A percentile compares a stretch with the other conserved stretches of the same genome.
Conservation (phyloP, 1,140 invertebrate species). For the Lucilia cuprina region DNA sequence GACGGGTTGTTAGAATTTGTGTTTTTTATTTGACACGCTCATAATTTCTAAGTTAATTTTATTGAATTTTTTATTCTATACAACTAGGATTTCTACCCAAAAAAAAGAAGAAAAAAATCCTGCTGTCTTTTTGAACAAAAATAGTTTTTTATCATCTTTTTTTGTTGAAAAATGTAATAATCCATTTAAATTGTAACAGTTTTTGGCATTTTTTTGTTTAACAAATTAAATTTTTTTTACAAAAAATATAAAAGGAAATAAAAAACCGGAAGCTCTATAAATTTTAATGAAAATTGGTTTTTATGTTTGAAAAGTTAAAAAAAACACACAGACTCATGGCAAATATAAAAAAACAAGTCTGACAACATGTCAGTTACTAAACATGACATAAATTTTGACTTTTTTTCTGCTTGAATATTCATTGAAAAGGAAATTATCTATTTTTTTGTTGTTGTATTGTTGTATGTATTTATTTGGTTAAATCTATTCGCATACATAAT, state of each 20-base stretch:
- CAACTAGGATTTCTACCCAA: neutral
- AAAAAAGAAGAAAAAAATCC: neutral
- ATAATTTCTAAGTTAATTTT: slow-evolving; percentile 34
- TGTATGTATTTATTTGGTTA: neutral
- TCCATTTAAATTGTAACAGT: slow-evolving; percentile 31
- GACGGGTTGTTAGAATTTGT: slow-evolving; percentile 23
- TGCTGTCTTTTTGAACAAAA: slow-evolving; percentile 1
- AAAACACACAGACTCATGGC: too few relatives aligned
- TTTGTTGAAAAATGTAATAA: neutral
- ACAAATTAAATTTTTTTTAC: slow-evolving; percentile 21
- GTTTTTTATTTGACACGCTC: slow-evolving; percentile 33
- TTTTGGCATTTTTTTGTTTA: neutral
- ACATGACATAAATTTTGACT: neutral
- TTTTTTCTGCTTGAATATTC: neutral
- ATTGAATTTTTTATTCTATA: slow-evolving; percentile 21
- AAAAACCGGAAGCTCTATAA: slow-evolving; percentile 29
- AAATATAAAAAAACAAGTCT: neutral
- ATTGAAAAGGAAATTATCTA: slow-evolving; percentile 20
- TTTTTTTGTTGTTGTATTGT: neutral
- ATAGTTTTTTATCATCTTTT: slow-evolving; percentile 23
- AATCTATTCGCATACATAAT: neutral
- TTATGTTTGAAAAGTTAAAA: neutral
- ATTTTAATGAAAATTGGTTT: slow-evolving; percentile 34
- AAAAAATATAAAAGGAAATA: neutral
- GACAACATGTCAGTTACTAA: slow-evolving; percentile 24